phyloP scores from a whole-genome alignment of 64 coral and sea anemone species.

The Astreopora myriophthalma region DNA sequence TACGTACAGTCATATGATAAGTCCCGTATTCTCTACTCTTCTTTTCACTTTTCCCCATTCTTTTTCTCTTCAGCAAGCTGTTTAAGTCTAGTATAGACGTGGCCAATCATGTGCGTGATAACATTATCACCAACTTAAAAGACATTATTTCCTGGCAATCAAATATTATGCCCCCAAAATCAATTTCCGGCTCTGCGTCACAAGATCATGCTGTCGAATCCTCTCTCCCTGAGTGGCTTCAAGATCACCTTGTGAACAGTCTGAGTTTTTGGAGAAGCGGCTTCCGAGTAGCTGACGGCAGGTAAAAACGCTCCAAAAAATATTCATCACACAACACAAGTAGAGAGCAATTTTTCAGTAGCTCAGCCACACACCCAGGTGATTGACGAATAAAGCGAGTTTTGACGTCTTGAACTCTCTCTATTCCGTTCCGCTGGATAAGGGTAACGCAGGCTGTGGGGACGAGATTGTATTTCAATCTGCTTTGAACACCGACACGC shows the following conservation, averaged over 20 bases:
- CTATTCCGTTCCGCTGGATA: no score
- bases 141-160: slow-evolving; percentile 71
- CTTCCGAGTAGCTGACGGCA: slow-evolving; percentile 89
- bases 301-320: neutral
- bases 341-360: no score
- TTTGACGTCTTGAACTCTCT: no score
- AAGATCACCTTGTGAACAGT: slow-evolving; percentile 87
- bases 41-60: neutral
- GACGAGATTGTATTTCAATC: no score
- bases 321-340: no score
- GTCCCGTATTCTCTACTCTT: neutral
- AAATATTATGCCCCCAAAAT: slow-evolving; percentile 64
- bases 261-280: slow-evolving; percentile 92
- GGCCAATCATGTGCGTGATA: slow-evolving; percentile 61
- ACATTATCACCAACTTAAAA: slow-evolving; percentile 50
- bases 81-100: slow-evolving; percentile 84
- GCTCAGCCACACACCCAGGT: no score
- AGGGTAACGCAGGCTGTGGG: no score
- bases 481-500: no score
- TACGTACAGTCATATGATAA: no score
- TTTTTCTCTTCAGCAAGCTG: slow-evolving; percentile 40
- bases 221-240: slow-evolving; percentile 77
- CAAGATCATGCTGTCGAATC: slow-evolving; percentile 3
- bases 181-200: neutral
- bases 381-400: no score